Evolutionary conservation across 2,888 invertebrate species (phyloP).

Genomic region (Schrankia costaestrigalis): DNA sequence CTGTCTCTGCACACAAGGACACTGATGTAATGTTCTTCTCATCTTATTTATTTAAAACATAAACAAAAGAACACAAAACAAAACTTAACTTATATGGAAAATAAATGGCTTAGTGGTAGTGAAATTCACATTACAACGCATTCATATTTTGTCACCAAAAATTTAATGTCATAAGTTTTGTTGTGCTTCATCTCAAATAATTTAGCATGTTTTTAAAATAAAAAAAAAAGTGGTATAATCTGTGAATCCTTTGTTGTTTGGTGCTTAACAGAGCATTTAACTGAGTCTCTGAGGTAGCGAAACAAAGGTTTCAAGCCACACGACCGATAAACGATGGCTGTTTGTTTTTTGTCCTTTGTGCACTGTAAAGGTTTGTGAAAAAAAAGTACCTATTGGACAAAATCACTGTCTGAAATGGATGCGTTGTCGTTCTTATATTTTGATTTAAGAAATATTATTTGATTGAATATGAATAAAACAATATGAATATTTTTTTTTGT

Average conservation of each 20-base stretch:
- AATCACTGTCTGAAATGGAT: no score
- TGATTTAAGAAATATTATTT: no score
- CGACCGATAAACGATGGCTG: constrained; percentile 33
- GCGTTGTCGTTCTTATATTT: no score
- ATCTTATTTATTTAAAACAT: no score
- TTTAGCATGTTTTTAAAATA: not conserved
- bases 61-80: no score
- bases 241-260: constrained; percentile 33
- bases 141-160: no score
- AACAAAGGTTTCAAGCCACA: constrained; percentile 46
- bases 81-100: no score
- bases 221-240: constrained; percentile 25
- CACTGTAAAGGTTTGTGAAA: constrained; percentile 9
- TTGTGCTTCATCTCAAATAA: not conserved
- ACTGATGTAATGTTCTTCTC: no score
- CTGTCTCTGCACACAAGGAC: no score
- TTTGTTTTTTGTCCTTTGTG: constrained; percentile 25
- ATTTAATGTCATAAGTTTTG: not conserved
- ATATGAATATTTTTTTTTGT: no score
- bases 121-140: no score
- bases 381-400: constrained; percentile 5
- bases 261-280: constrained; percentile 38
- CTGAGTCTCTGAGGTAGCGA: constrained; percentile 26
- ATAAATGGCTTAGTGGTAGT: no score
- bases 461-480: constrained; percentile 23